Evolutionary conservation across 2,797 vertebrate species (phyloP).

Genomic region (Antrozous pallidus): DNA sequence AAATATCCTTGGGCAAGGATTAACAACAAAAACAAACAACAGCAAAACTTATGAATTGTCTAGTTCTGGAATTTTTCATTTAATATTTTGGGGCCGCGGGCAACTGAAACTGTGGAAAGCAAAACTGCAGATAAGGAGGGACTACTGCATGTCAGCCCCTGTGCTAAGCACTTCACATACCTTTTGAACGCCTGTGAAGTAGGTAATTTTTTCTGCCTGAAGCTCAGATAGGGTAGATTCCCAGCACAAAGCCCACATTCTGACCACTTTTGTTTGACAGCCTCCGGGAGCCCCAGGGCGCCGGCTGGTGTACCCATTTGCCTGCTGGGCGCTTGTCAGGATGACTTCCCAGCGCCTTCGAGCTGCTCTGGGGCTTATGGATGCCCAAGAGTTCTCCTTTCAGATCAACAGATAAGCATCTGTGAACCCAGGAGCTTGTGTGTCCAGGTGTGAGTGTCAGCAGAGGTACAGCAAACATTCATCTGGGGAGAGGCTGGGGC

Average conservation of each 20-base stretch:
- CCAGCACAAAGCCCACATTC: neutral
- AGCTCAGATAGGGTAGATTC: neutral
- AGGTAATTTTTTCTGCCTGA: neutral
- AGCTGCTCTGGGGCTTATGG: neutral
- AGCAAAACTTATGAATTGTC: neutral
- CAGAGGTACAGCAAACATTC: rapidly evolving
- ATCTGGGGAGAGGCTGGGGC: neutral
- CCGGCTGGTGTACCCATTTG: neutral
- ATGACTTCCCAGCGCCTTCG: neutral
- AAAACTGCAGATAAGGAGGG: neutral
- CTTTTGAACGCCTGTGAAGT: neutral
- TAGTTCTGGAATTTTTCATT: neutral
- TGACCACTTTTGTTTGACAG: neutral
- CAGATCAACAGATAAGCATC: neutral
- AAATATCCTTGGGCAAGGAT: too few species aligned
- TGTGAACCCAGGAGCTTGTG: neutral
- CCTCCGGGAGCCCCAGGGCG: rapidly evolving
- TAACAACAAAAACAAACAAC: too few species aligned
- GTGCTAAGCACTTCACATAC: neutral
- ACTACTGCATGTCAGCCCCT: too few species aligned
- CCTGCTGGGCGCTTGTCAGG: neutral
- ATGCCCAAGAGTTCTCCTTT: neutral
- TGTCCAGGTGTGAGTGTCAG: neutral
- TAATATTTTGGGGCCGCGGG: neutral
- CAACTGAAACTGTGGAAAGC: neutral